Evolutionary conservation across 2,888 invertebrate species (phyloP).

Genomic region (Parnassius mnemosyne): DNA sequence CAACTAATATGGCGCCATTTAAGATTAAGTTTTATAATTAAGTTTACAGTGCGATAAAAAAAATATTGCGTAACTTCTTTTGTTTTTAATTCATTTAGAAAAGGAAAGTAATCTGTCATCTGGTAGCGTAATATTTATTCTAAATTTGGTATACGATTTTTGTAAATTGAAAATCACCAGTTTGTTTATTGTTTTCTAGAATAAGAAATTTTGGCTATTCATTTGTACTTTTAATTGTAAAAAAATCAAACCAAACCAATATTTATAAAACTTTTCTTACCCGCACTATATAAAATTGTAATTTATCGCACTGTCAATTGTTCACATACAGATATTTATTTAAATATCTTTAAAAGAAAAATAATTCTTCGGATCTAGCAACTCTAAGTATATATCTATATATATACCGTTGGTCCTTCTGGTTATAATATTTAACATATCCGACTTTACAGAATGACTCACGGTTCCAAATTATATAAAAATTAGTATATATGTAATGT

Average conservation of each 20-base stretch:
- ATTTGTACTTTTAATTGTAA: slow-evolving; percentile 5
- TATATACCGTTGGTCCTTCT: slow-evolving; percentile 25
- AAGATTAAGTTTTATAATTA: slow-evolving; percentile 11
- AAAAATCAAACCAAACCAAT: slow-evolving; percentile 7
- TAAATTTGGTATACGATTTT: slow-evolving; percentile 25
- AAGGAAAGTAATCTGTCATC: slow-evolving; percentile 15
- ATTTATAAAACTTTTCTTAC: slow-evolving; percentile 18
- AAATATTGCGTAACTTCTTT: too few species aligned
- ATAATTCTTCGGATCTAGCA: slow-evolving; percentile 23
- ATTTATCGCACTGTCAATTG: slow-evolving; percentile 30
- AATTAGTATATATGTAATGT: slow-evolving; percentile 29
- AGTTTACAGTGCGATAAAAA: slow-evolving; percentile 22
- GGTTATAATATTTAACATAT: slow-evolving; percentile 24
- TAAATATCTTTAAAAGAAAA: slow-evolving; percentile 13
- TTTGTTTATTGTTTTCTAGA: slow-evolving; percentile 16
- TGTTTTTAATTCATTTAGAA: neutral
- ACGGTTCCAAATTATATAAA: slow-evolving; percentile 27
- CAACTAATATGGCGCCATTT: slow-evolving; percentile 3
- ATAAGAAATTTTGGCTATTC: slow-evolving; percentile 21
- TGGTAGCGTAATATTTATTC: slow-evolving; percentile 13
- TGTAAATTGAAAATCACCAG: slow-evolving; percentile 18
- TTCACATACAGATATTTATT: slow-evolving; percentile 19
- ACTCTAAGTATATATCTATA: slow-evolving; percentile 23
- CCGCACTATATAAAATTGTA: slow-evolving; percentile 25
- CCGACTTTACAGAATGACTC: slow-evolving; percentile 23